These are phyloP conservation scores for Papilio polytes DNA, from an alignment of 1,140 invertebrate species.

Conservation along the genomic window DNA sequence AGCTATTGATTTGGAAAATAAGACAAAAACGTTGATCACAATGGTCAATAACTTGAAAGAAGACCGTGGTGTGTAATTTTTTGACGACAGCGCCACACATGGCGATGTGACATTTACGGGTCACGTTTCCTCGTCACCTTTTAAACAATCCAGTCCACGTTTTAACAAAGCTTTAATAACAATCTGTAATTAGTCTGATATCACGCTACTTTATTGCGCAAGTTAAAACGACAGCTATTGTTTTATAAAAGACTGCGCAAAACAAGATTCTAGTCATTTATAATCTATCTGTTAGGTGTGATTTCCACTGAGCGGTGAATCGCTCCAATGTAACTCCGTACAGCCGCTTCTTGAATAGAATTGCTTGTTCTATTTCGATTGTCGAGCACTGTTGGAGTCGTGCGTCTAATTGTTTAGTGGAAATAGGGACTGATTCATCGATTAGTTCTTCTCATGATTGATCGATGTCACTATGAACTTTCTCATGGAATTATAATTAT, in stretches of 20 bases:
- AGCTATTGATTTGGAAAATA: too few relatives aligned
- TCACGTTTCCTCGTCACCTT: background rate
- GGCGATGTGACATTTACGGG: background rate
- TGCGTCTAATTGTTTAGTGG: background rate
- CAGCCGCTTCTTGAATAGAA: background rate
- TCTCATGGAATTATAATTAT: background rate
- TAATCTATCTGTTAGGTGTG: background rate
- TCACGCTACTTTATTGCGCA: background rate
- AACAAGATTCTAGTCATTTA: background rate
- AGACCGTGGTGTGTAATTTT: background rate
- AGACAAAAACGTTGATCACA: too few relatives aligned
- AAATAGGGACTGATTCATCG: background rate
- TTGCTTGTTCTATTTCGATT: too few relatives aligned
- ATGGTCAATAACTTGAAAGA: too few relatives aligned
- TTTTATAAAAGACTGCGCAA: background rate
- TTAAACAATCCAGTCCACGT: background rate
- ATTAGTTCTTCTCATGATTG: background rate
- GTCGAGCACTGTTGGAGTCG: background rate
- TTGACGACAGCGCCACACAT: background rate
- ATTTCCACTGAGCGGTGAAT: background rate
- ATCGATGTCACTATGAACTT: background rate
- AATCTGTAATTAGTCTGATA: background rate
- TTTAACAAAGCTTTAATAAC: background rate
- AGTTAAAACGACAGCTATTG: background rate
- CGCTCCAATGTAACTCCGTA: background rate